Evolutionary conservation across 2,888 invertebrate genomes (phyloP).

Genomic region (Plebejus anna): DNA sequence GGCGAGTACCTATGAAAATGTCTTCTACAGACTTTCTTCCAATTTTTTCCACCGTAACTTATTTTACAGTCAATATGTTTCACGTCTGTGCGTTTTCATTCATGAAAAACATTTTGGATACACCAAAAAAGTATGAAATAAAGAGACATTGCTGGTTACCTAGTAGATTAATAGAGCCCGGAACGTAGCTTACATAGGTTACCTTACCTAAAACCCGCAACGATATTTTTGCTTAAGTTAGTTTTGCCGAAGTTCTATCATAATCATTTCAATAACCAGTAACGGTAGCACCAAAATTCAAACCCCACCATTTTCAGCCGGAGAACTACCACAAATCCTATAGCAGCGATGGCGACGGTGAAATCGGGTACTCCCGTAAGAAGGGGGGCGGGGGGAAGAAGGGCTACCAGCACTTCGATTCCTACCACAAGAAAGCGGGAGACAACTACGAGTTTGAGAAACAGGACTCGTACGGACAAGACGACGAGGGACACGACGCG

Average conservation of each 20-base stretch:
- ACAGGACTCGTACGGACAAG: constrained; percentile 82
- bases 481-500: constrained; percentile 70
- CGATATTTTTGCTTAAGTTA: background rate
- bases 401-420: constrained; percentile 86
- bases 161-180: background rate
- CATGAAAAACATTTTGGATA: too few relatives aligned
- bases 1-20: too few relatives aligned
- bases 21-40: too few relatives aligned
- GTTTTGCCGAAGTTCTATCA: background rate
- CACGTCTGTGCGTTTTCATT: too few relatives aligned
- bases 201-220: too few relatives aligned
- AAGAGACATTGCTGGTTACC: background rate
- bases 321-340: constrained; percentile 79
- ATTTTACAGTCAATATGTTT: too few relatives aligned
- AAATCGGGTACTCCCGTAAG: constrained; percentile 83
- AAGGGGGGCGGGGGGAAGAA: constrained; percentile 83
- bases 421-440: constrained; percentile 86
- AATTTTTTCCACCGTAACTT: too few relatives aligned
- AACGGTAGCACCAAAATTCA: background rate
- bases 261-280: background rate
- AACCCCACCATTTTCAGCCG: constrained; percentile 45
- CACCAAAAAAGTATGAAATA: too few relatives aligned
- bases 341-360: constrained; percentile 81
- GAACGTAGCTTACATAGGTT: background rate
- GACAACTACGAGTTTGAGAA: constrained; percentile 86